Percentiles rank a stretch among this genome's conserved stretches.
These are phyloP conservation scores for Atractosteus spatula DNA, from an alignment of 2,113 vertebrate genomes.

Conservation along the genomic window DNA sequence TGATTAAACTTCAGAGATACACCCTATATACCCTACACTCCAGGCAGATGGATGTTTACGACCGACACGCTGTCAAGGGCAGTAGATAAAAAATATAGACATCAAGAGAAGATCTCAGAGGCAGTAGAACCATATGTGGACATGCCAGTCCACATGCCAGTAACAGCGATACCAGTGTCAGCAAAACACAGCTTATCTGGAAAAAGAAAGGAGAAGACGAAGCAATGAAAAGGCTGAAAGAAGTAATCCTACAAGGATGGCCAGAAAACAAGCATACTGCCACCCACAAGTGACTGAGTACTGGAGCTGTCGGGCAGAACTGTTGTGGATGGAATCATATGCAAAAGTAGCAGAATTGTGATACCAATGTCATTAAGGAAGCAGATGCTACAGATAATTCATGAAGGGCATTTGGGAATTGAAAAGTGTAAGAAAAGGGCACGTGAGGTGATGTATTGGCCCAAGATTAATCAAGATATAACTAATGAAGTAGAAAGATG, in stretches of 20 bases:
- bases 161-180: background rate
- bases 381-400: background rate
- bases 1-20: constrained; percentile 11
- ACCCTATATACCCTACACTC: too few relatives aligned
- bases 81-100: background rate
- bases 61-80: constrained; percentile 6
- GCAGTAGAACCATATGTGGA: background rate
- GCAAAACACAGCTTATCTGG: background rate
- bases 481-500: constrained; percentile 10
- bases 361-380: background rate
- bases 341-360: background rate
- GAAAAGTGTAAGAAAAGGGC: constrained; percentile 13
- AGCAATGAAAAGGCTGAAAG: background rate
- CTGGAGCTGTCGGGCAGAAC: background rate
- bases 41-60: constrained; percentile 1
- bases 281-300: background rate
- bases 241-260: constrained; percentile 2
- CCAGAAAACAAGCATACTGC: background rate
- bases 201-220: constrained; percentile 1
- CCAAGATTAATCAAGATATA: constrained; percentile 14
- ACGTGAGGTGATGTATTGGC: constrained; percentile 17
- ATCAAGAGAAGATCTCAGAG: background rate
- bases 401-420: constrained; percentile 1
- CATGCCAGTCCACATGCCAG: background rate
- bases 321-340: background rate